Base-by-base conservation (phyloP, 1,140 invertebrate genomes). In the Vollenhovia emeryi region DNA sequence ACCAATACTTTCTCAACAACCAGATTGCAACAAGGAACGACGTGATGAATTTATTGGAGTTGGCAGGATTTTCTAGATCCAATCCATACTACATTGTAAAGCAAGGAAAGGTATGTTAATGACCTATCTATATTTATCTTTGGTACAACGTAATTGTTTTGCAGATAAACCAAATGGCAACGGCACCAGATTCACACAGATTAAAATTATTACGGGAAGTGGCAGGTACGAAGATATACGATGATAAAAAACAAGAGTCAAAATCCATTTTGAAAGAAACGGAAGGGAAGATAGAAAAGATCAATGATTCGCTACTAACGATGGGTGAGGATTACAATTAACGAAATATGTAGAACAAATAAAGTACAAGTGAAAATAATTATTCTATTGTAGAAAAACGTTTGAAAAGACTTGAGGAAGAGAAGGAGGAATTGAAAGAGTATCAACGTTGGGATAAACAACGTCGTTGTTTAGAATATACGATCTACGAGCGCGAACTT, bases 41-140 rank as follows among this genome's bases (percentile, higher is more conserved):
- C 96, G 99, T 99, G 0, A 98, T 99, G 95, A 99, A 99, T 95
- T 95, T 99, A 13, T 95, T 99, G 40, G 99, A 99, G 95, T 99
- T 99, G 89, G 99, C 99, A 88, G 99, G 99, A 13, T 99, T 99
- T 95, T 99, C 99, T 3, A 97, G 99, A 89, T 99, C 99, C 24
- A 99, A 99, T 96, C 99, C 99, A 4, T 99, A 99, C 93, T 99
- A 99, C 92, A 99, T 99, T 95, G 99, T 99, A 0, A 99, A 99
- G 95, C 99, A 99, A 94, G 99, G 99, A 96, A 99, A 99, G 94
- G 98, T 98, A 95, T 69, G 59, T 85, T 36, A 55, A 50, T 40
- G 73, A 15, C 59, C 11, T 69, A 79, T 84, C 45, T 60, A 13
- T 88, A 74, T 79, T 59, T 79, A 57, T 45, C 9, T 66, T 36